These are phyloP conservation scores for Gadopsis bispinosus DNA, from an alignment of 2,797 vertebrate genomes.

Conservation along the genomic window DNA sequence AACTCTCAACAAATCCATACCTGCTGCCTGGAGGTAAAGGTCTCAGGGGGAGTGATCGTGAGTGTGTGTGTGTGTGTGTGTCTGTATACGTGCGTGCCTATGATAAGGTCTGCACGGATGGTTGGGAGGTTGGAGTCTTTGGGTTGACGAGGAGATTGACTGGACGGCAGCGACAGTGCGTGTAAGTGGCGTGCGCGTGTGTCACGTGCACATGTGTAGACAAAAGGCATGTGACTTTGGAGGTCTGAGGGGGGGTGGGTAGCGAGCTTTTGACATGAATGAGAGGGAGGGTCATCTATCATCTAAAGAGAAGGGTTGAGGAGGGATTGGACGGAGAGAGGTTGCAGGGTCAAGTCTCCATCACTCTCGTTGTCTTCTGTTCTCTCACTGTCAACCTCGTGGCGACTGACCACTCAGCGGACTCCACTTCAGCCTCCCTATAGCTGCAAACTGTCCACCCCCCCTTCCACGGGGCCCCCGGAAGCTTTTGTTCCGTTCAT, in stretches of 20 bases:
- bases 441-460: slow-evolving; percentile 12
- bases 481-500: slow-evolving; percentile 79
- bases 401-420: slow-evolving; percentile 62
- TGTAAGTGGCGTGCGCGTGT: neutral
- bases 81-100: slow-evolving; percentile 48
- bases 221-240: slow-evolving; percentile 64
- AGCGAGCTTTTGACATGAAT: slow-evolving; percentile 72
- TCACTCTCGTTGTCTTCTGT: slow-evolving; percentile 60
- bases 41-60: slow-evolving; percentile 50
- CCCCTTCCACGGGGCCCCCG: slow-evolving; percentile 45
- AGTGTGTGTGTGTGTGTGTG: slow-evolving; percentile 20
- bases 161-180: slow-evolving; percentile 29
- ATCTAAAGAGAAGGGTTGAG: slow-evolving; percentile 66
- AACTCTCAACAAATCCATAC: slow-evolving; percentile 70
- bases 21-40: slow-evolving; percentile 74
- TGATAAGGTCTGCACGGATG: slow-evolving; percentile 43
- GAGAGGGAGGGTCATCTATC: slow-evolving; percentile 82
- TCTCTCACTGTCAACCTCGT: slow-evolving; percentile 56
- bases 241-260: slow-evolving; percentile 36
- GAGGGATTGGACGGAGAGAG: slow-evolving; percentile 45
- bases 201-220: slow-evolving; percentile 60
- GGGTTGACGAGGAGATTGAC: slow-evolving; percentile 35
- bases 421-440: slow-evolving; percentile 47
- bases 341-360: slow-evolving; percentile 70
- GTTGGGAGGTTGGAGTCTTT: slow-evolving; percentile 54